Base-by-base conservation (phyloP, 2,797 vertebrate genomes). In the Ctenochaetus hawaiiensis region DNA sequence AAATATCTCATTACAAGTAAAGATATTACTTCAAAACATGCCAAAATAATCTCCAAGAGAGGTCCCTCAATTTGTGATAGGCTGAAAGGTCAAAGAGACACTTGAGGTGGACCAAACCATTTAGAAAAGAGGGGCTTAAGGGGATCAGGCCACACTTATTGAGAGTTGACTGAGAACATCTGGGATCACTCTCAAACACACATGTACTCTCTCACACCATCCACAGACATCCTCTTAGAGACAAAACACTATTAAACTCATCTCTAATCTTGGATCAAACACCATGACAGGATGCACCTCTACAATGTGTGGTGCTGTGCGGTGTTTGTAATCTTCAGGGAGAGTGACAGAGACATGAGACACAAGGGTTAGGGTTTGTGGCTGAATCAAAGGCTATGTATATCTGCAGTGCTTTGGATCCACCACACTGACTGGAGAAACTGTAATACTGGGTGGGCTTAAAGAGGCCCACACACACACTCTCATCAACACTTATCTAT, bases 151-250 rank as follows among this genome's bases (percentile, higher is more conserved):
- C 84, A 89, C 92, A 92, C 92, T 94, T 95, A 95, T 91, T 94
- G 92, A 88, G 87, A 92, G 88, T 91, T 91, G 92, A 94, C 93
- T 90, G 67, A 85, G 91, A 94, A 95, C 95, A 96, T 95, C 94
- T 96, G 95, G 92, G 77, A 91, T 88, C 85, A 80, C 86, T 94
- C 93, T 87, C 77, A 72, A 78, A 84, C 91, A 87, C 88, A 90
- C 78, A 72, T 71, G 66, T 47, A 61, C 65, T 73, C 58, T 54
- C 73, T 65, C 75, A 84, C 76, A 78, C 77, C 75, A 70, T 71
- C 81, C 79, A 81, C 85, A 84, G 16, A 34, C 74, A 66, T 63
- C 60, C 64, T 70, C 62, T 8, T 20, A 52, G 52, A 84, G 77
- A 78, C 66, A 66, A 70, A 20, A 4, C 1, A 22, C 54, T 56